Percentiles rank a stretch among this genome's conserved stretches.
Conservation (phyloP, 2,797 vertebrate species). For the Mallotus villosus region DNA sequence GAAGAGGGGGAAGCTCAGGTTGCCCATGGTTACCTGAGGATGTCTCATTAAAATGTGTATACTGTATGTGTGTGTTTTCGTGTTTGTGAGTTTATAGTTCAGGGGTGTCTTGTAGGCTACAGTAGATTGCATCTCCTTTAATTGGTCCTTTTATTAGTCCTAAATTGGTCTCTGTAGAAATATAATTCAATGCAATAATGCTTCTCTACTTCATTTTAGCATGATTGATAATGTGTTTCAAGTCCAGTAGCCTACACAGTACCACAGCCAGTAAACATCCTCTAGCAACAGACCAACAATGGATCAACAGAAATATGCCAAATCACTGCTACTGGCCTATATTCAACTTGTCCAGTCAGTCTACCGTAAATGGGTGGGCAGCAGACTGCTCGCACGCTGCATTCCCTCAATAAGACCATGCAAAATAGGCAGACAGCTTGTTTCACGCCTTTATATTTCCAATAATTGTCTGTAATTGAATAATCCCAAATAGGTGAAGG, state of each 20-base stretch:
- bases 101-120: constrained; percentile 27
- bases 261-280: too few relatives aligned
- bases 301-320: neutral
- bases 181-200: too few relatives aligned
- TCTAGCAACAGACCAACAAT: too few relatives aligned
- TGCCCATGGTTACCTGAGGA: constrained; percentile 64
- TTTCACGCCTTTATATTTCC: neutral
- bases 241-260: too few relatives aligned
- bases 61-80: constrained; percentile 33
- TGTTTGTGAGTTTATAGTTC: constrained; percentile 47
- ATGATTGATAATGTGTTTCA: too few relatives aligned
- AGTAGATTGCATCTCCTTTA: constrained; percentile 24
- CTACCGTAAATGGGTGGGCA: neutral
- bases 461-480: too few relatives aligned
- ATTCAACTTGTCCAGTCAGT: neutral
- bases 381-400: neutral
- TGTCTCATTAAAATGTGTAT: constrained; percentile 41
- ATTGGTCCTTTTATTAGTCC: constrained; percentile 40
- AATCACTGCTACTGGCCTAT: neutral
- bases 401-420: neutral
- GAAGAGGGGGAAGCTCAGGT: constrained; percentile 44
- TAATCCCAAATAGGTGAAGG: too few relatives aligned
- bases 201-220: too few relatives aligned
- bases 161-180: too few relatives aligned
- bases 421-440: neutral